Percentiles rank a stretch among this genome's conserved stretches.
phyloP scores from a whole-genome alignment of 2,888 invertebrate genomes.

The Cosmia pyralina region DNA sequence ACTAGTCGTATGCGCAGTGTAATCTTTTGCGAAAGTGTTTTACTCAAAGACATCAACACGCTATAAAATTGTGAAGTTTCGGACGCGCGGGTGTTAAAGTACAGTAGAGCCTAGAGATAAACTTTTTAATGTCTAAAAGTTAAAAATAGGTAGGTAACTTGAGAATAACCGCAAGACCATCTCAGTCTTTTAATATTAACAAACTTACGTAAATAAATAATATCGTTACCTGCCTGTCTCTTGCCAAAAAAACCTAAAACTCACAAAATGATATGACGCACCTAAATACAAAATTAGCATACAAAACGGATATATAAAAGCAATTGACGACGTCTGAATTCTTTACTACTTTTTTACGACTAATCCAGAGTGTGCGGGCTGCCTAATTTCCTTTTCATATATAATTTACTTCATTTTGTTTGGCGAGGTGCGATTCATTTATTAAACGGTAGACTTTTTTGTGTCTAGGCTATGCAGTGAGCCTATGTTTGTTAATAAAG shows the following conservation, averaged over 20 bases:
- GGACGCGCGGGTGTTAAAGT: background rate
- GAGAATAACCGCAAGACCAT: background rate
- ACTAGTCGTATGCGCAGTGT: too few species aligned
- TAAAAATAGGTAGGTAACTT: background rate
- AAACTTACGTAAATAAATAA: constrained; percentile 15
- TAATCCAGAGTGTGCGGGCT: constrained; percentile 51
- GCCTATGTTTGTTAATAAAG: constrained; percentile 24
- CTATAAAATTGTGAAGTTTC: too few species aligned
- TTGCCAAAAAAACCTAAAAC: background rate
- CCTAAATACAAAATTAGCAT: constrained; percentile 43
- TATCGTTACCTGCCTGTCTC: background rate
- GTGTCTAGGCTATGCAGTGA: constrained; percentile 12
- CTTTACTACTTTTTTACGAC: constrained; percentile 53
- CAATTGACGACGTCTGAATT: constrained; percentile 44
- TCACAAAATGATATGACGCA: constrained; percentile 11
- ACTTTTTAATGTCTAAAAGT: too few species aligned
- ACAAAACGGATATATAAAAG: constrained; percentile 51
- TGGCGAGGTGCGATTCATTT: constrained; percentile 49
- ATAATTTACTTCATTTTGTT: constrained; percentile 56
- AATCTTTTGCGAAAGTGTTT: too few species aligned
- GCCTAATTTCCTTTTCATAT: constrained; percentile 52
- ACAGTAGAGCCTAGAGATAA: background rate
- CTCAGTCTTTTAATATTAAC: background rate
- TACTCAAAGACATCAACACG: too few species aligned
- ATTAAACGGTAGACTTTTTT: constrained; percentile 40